Evolutionary conservation across 2,888 invertebrate species (phyloP), one percentile per base, ranked within the genome.

Genomic region (Thumatha senex): DNA sequence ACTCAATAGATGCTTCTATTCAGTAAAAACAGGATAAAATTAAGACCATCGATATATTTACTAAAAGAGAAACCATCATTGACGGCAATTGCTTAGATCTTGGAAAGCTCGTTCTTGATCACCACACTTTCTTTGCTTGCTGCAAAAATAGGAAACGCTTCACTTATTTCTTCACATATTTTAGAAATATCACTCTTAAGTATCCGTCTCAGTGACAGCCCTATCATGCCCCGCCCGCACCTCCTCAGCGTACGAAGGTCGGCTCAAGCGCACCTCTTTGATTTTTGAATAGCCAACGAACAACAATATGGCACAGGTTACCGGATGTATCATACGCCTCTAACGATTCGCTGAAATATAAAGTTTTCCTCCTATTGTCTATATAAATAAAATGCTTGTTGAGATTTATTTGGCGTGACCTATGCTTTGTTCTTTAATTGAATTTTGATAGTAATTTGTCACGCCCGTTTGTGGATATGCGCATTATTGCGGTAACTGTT

Each of bases 201-300:
- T 12, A 10, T 10, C 14, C 9, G 11, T 41, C 18, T 4, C 15
- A 33, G 51, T 50, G 73, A 48, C 68, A 74, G 55, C 72, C 70
- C 75, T 74, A 62, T 49, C 48, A 51, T 54, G 54, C 67, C 61
- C 61, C 58, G 61, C 61, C 57, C 40, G 39, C 42, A 45, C 50
- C 61, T 62, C 78, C 76, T 80, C 80, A 63, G 61, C 70, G 59
- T 62, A 59, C 74, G 80, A 84, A 84, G 88, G 85, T 80, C 80
- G 78, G 62, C 79, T 80, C 75, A 66, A 78, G 78, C 76, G 78
- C 78, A 76, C 74, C 70, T 78, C 68, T 62, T 74, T 71, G 76
- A 75, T 75, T 77, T 77, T 76, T 72, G 70, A 76, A 76, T 76
- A 73, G 60, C 64, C 63, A 78, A 78, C 76, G 76, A 83, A 78